These are phyloP conservation scores for Plestiodon gilberti DNA, from an alignment of 2,113 vertebrate genomes.

Conservation along the genomic window DNA sequence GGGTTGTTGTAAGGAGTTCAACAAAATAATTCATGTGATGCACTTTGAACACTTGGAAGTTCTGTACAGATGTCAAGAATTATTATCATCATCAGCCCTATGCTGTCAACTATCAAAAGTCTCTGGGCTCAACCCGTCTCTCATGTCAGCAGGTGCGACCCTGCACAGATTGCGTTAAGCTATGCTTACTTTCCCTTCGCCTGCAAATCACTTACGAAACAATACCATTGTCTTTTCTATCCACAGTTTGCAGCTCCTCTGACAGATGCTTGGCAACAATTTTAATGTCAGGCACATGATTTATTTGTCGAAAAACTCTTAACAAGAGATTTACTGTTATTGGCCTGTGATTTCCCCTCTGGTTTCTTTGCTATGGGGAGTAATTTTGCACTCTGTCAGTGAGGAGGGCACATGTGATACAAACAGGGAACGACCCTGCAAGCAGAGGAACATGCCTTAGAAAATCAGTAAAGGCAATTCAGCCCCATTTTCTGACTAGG, in stretches of 20 bases:
- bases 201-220: neutral
- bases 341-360: conserved; percentile 27
- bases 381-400: neutral
- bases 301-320: conserved; percentile 55
- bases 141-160: neutral
- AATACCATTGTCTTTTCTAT: neutral
- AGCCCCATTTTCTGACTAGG: neutral
- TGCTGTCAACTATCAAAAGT: neutral
- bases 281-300: conserved; percentile 36
- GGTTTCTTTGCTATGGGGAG: conserved; percentile 34
- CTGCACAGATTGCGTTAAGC: neutral
- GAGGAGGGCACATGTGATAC: fast-evolving
- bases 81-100: neutral
- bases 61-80: too few relatives aligned
- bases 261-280: conserved; percentile 62
- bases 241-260: conserved; percentile 45
- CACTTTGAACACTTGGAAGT: too few relatives aligned
- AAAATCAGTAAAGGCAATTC: neutral
- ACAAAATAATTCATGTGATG: too few relatives aligned
- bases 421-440: neutral
- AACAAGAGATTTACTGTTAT: conserved; percentile 28
- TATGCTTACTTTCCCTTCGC: neutral
- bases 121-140: neutral
- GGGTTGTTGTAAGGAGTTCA: too few relatives aligned
- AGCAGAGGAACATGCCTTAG: neutral